A percentile compares a stretch with the other conserved stretches of the same genome.
Conservation (phyloP, 1,140 invertebrate genomes). For the Atta colombica region DNA sequence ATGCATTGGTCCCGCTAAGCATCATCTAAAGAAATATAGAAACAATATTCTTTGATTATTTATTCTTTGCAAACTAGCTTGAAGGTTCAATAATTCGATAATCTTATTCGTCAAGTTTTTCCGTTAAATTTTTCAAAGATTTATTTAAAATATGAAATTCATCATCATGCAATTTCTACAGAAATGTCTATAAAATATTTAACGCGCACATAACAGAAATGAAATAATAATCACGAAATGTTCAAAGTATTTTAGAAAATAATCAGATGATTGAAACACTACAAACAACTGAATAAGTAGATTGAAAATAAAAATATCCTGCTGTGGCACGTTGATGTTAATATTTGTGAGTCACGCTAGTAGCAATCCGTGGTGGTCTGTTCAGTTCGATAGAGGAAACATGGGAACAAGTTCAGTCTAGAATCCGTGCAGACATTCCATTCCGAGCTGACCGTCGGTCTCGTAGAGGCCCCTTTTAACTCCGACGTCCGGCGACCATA, state of each 20-base stretch:
- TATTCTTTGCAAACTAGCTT: neutral
- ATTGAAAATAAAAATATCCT: constrained; percentile 26
- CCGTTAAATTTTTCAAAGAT: neutral
- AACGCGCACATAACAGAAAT: neutral
- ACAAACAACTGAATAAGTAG: neutral
- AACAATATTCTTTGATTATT: constrained; percentile 24
- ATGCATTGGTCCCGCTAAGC: constrained; percentile 20
- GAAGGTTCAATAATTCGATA: constrained; percentile 41
- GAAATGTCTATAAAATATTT: constrained; percentile 8
- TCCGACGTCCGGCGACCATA: constrained; percentile 77
- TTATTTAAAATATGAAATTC: neutral
- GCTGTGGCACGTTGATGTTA: constrained; percentile 19
- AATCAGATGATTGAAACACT: constrained; percentile 17
- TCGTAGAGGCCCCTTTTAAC: constrained; percentile 75
- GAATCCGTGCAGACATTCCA: constrained; percentile 85
- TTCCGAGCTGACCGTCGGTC: constrained; percentile 77
- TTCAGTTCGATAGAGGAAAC: constrained; percentile 69
- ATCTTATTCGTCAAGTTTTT: neutral
- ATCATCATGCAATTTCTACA: neutral
- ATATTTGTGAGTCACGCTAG: constrained; percentile 65
- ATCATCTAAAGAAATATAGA: constrained; percentile 13
- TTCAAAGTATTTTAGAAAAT: constrained; percentile 4
- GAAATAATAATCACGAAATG: constrained; percentile 11
- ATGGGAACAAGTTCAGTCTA: constrained; percentile 76
- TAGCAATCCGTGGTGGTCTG: constrained; percentile 80